A percentile compares a stretch with the other conserved stretches of the same genome.
Conservation (phyloP, 2,113 vertebrate species). For the Oryctolagus cuniculus region mOryCun1.1 NC_091432.1:37792001-37792500, state of each 20-base stretch:
- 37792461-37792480: too few species aligned
- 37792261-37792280: neutral
- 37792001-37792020: neutral
- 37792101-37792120: neutral
- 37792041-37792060: neutral
- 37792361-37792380: neutral
- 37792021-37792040: neutral
- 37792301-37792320: neutral
- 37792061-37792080: neutral
- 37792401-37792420: neutral
- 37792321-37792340: neutral
- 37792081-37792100: neutral
- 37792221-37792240: slow-evolving; percentile 40
- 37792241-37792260: slow-evolving; percentile 11
- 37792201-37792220: neutral
- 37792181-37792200: neutral
- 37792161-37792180: neutral
- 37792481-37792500: too few species aligned
- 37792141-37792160: neutral
- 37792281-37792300: neutral
- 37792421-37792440: neutral
- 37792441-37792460: too few species aligned
- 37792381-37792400: neutral
- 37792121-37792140: neutral
- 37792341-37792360: neutral